phyloP scores from a whole-genome alignment of 2,797 vertebrate species.

The Epinephelus coioides region DNA sequence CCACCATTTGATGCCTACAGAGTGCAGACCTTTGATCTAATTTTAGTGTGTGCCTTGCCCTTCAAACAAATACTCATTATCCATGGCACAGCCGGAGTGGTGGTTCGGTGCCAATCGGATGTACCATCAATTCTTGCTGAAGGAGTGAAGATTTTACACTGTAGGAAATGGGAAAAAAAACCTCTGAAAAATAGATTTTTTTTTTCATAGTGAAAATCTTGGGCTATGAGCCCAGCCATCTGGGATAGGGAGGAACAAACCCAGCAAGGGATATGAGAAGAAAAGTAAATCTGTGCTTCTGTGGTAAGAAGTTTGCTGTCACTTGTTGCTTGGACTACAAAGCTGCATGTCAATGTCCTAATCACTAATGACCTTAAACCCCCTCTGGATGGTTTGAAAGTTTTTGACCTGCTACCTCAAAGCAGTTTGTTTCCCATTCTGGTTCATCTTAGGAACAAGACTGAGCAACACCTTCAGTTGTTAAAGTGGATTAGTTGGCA shows the following conservation, averaged over 20 bases:
- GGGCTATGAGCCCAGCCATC: slow-evolving; percentile 73
- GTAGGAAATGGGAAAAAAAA: slow-evolving; percentile 40
- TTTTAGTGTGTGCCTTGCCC: slow-evolving; percentile 75
- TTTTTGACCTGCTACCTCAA: background rate
- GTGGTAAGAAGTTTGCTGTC: slow-evolving; percentile 39
- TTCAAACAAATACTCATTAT: slow-evolving; percentile 71
- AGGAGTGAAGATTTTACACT: slow-evolving; percentile 43
- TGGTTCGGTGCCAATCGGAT: slow-evolving; percentile 52
- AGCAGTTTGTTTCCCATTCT: background rate
- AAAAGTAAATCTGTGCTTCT: slow-evolving; percentile 51
- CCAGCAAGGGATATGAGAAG: slow-evolving; percentile 42
- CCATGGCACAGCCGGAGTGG: slow-evolving; percentile 33
- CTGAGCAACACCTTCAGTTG: background rate
- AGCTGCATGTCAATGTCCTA: slow-evolving; percentile 13
- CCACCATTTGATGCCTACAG: slow-evolving; percentile 66
- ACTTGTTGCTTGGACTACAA: slow-evolving; percentile 18
- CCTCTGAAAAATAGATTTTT: slow-evolving; percentile 26
- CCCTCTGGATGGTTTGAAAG: slow-evolving; percentile 1
- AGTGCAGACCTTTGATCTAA: slow-evolving; percentile 80
- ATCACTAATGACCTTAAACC: background rate
- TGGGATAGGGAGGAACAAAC: slow-evolving; percentile 59
- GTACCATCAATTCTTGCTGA: slow-evolving; percentile 43
- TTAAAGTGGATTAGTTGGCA: background rate
- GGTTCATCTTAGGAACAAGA: background rate
- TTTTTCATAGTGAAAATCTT: slow-evolving; percentile 55